Base-by-base conservation (phyloP, 2,113 vertebrate genomes). In the Bos javanicus region DNA sequence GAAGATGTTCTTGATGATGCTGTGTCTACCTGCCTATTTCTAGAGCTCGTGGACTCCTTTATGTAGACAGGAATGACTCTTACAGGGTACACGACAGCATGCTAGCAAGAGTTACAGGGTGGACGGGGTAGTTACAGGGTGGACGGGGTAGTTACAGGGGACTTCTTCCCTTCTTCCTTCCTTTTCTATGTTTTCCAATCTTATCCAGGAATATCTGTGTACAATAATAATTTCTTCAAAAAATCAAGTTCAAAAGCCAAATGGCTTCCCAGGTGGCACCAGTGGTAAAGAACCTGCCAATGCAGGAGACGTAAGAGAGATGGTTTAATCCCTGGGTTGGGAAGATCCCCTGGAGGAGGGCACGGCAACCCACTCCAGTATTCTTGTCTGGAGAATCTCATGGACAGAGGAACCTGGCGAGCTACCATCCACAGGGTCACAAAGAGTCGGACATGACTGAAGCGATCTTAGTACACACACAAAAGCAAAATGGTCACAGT, bases 11-110 rank as follows among this genome's bases (percentile, higher is more conserved):
- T 5, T 7, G 64, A 67, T 2, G 13, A 25, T 10, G 1, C 2
- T 9, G 11, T 25, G 9, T n/a, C 59, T 46, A 26, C 5, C 43
- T 1, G 12, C 43, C 64, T 8, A 36, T 9, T n/a, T 46, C 25
- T 33, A 46, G 83, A 60, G 48, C 16, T 30, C 16, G 4, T 1
- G 7, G 60, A 48, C 28, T 10, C 67, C 13, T 36, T 19, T 36
- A 26, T 0, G 28, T 1, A 43, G 25, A 43, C 39, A 28, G 43
- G 43, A 16, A 15, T 17, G n/a, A n/a, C 25, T 15, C 80, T 11
- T 1, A 2, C 46, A 30, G 87, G 82, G 23, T 3, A 30, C 0
- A n/a, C 0, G 0, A 17, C 11, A 36, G 21, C 46, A 57, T 10
- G n/a, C 15, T 12, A 33, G 36, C 36, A 23, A 78, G 19, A 28